Evolutionary conservation across 1,140 invertebrate genomes (phyloP).

Genomic region (Asbolus verrucosus): DNA sequence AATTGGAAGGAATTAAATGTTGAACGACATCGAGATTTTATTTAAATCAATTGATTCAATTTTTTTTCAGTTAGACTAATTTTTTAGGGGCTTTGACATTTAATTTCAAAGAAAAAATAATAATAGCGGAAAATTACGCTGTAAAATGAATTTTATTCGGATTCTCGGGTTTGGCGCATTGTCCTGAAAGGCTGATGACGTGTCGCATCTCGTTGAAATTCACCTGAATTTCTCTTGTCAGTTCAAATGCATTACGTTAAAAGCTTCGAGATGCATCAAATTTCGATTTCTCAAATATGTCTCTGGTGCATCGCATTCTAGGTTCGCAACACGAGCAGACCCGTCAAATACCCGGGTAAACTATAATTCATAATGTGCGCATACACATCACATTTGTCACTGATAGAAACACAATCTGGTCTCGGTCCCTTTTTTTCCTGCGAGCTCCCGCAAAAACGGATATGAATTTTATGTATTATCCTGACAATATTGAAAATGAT

Average conservation of each 20-base stretch:
- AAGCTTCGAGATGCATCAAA: conserved; percentile 26
- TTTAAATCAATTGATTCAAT: too few species aligned
- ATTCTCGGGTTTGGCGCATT: too few species aligned
- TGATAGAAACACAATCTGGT: conserved; percentile 20
- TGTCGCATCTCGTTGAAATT: conserved; percentile 25
- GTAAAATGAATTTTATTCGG: too few species aligned
- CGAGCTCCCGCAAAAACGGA: background rate
- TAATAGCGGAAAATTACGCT: too few species aligned
- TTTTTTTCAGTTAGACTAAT: too few species aligned
- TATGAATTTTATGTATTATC: background rate
- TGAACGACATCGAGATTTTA: too few species aligned
- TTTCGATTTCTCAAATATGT: background rate
- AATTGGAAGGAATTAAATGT: too few species aligned
- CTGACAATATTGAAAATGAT: conserved; percentile 23
- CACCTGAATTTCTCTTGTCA: conserved; percentile 1
- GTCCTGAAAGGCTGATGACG: conserved; percentile 22
- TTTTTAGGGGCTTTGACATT: too few species aligned
- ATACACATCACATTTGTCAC: conserved; percentile 38
- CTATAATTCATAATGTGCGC: conserved; percentile 24
- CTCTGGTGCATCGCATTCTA: conserved; percentile 4
- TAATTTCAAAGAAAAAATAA: too few species aligned
- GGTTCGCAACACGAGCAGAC: conserved; percentile 17
- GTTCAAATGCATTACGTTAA: conserved; percentile 32
- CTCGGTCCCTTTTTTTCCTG: background rate
- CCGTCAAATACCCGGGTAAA: conserved; percentile 21